These are phyloP conservation scores for Grammomys dolichurus DNA, from an alignment of 2,113 vertebrate species.

Conservation along the genomic window DNA sequence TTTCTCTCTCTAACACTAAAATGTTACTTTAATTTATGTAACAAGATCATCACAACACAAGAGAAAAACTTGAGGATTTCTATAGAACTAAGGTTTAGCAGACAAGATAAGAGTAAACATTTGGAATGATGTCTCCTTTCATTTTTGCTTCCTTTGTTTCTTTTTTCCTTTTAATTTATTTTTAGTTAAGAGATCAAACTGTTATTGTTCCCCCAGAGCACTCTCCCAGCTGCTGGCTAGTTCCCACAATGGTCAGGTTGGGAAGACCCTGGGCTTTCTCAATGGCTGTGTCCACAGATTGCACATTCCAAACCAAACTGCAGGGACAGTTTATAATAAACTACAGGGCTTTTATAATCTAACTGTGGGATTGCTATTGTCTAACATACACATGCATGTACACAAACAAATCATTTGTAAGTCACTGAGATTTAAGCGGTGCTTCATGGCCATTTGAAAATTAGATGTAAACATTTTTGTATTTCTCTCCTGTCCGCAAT, in stretches of 20 bases:
- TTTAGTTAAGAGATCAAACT: not conserved
- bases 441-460: not conserved
- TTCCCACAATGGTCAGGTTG: too few relatives aligned
- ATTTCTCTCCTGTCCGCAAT: not conserved
- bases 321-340: not conserved
- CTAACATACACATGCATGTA: not conserved
- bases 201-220: not conserved
- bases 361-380: not conserved
- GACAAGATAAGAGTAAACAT: not conserved
- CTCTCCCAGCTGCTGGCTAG: accelerated
- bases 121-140: not conserved
- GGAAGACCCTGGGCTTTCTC: not conserved
- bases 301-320: not conserved
- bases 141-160: not conserved
- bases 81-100: not conserved
- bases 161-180: not conserved
- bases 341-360: not conserved
- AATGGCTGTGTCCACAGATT: not conserved
- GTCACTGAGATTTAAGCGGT: not conserved
- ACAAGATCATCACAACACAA: not conserved
- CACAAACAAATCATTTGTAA: not conserved
- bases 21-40: not conserved
- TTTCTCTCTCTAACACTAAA: not conserved
- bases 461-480: not conserved
- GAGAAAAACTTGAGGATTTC: not conserved